Base-by-base conservation (phyloP, 2,113 vertebrate species). In the Albula glossodonta region DNA sequence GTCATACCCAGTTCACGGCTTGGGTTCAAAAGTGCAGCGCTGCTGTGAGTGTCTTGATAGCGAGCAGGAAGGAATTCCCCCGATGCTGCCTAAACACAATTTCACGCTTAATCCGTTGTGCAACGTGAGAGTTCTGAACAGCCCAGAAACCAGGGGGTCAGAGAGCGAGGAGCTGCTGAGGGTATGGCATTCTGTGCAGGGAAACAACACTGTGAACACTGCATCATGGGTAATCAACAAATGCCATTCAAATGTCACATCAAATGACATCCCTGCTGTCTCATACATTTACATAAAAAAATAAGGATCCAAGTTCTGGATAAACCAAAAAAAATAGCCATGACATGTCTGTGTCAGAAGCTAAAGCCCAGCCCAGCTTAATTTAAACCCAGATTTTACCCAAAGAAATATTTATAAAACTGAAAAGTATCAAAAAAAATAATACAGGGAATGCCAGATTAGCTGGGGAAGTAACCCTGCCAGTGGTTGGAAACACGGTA, bases 61-160 rank as follows among this genome's bases (percentile, higher is more conserved):
- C 4, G 11, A 11, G 31, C 10, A 79, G 12, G 78, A 0, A 17
- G 49, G 78, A 79, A 79, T 79, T 49, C 78, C 48, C 78, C 78
- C 11, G 78, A 15, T 79, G 78, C 41, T 15, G 78, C 82, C 80
- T 89, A 70, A 86, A 60, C 87, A 84, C 89, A 87, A 90, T 91
- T 89, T 86, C 92, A 91, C 93, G 91, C 91, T 86, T 53, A 85
- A 88, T 88, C 41, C 78, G 51, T 74, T 56, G 51, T 84, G 87
- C 80, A 80, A 51, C 50, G 74, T 57, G 87, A 77, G 87, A 70
- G 90, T 90, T 91, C n/a, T 80, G 81, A 87, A 84, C 19, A 87
- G 86, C 82, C 85, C n/a, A 85, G 79, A 91, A 90, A 91, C 80
- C 88, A 5, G 31, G 49, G 2, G 90, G 92, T 94, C 91, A 91